These are phyloP conservation scores for Halictus rubicundus DNA, from an alignment of 1,140 invertebrate species.

Conservation along the genomic window DNA sequence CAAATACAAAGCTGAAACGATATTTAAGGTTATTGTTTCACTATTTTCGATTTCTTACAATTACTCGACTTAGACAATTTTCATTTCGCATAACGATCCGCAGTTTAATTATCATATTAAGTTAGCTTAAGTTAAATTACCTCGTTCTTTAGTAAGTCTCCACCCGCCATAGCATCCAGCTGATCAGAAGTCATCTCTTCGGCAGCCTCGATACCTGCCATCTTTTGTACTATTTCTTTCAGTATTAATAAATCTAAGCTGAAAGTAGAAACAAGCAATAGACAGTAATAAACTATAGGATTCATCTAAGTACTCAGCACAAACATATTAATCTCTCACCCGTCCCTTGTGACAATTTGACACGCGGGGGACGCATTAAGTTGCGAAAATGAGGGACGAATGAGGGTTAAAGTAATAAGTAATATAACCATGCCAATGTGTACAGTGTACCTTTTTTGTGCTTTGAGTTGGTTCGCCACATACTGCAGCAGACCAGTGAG, in stretches of 20 bases:
- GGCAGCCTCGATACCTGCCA: slow-evolving; percentile 98
- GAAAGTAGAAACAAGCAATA: slow-evolving; percentile 64
- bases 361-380: too few species aligned
- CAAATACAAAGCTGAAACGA: too few species aligned
- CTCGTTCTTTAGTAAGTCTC: slow-evolving; percentile 96
- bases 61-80: too few species aligned
- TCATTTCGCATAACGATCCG: too few species aligned
- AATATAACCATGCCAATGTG: neutral
- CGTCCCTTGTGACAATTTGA: too few species aligned
- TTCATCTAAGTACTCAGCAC: neutral
- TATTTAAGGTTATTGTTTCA: too few species aligned
- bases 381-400: too few species aligned
- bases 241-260: slow-evolving; percentile 96
- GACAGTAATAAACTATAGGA: neutral
- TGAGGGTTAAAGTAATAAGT: too few species aligned
- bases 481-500: slow-evolving; percentile 97
- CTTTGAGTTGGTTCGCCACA: slow-evolving; percentile 98
- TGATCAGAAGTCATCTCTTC: slow-evolving; percentile 98
- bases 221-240: slow-evolving; percentile 99
- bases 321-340: too few species aligned
- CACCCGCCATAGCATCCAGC: slow-evolving; percentile 96
- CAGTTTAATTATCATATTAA: neutral
- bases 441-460: slow-evolving; percentile 91
- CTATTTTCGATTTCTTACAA: too few species aligned
- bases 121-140: slow-evolving; percentile 82